Conservation (phyloP, 2,113 vertebrate genomes). For the Dascyllus trimaculatus region DNA sequence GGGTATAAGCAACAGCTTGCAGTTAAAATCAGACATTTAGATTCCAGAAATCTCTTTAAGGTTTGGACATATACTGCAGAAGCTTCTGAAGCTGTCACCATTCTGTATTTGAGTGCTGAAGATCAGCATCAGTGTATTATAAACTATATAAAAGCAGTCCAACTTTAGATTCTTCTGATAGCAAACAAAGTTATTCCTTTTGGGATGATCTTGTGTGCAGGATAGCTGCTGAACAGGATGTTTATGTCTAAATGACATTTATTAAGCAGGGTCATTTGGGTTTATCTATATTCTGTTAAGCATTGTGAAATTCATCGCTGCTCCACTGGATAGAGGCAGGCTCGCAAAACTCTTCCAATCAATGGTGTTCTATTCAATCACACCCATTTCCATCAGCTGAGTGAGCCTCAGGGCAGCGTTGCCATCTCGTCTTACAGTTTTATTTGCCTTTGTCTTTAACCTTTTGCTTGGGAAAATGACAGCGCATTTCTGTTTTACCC, state of each 20-base stretch:
- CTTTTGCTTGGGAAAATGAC: constrained; percentile 62
- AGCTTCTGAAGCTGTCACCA: constrained; percentile 1
- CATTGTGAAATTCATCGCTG: constrained; percentile 70
- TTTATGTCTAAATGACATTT: constrained; percentile 70
- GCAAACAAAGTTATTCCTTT: constrained; percentile 53
- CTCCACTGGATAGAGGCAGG: constrained; percentile 66
- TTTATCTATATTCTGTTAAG: constrained; percentile 76
- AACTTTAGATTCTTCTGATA: constrained; percentile 27
- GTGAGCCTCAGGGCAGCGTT: constrained; percentile 59
- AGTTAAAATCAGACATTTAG: neutral
- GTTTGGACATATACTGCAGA: neutral
- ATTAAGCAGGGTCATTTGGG: constrained; percentile 75
- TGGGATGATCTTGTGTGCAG: constrained; percentile 37
- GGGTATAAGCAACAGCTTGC: neutral
- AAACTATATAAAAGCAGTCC: constrained; percentile 37
- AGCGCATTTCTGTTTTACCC: constrained; percentile 19
- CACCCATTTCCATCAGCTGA: constrained; percentile 76
- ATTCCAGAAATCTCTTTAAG: neutral
- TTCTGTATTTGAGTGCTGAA: constrained; percentile 1
- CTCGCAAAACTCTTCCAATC: constrained; percentile 77
- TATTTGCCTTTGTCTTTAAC: constrained; percentile 70
- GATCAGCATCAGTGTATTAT: constrained; percentile 22
- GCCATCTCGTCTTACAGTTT: constrained; percentile 50
- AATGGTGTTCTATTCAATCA: constrained; percentile 70
- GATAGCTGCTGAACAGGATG: constrained; percentile 69